Percentiles rank a stretch among this genome's conserved stretches.
Evolutionary conservation across 2,797 vertebrate genomes (phyloP).

Genomic region (Sphaeramia orbicularis): DNA sequence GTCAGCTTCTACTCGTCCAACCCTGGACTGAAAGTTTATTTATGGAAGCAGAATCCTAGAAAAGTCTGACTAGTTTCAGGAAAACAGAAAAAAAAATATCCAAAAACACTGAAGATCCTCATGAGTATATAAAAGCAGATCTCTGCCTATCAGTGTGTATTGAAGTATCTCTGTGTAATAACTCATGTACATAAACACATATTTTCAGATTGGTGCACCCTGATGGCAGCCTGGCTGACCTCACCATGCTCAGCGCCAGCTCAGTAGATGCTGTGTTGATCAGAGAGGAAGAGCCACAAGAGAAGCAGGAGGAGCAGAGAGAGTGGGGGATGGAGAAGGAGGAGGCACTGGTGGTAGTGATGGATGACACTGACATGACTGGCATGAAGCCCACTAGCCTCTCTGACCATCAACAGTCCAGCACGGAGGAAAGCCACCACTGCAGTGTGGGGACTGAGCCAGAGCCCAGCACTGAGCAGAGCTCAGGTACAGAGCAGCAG

Average conservation of each 20-base stretch:
- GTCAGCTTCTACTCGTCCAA: no score
- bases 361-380: constrained; percentile 59
- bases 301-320: constrained; percentile 49
- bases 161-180: constrained; percentile 7
- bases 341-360: constrained; percentile 71
- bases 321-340: constrained; percentile 76
- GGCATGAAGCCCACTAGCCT: constrained; percentile 65
- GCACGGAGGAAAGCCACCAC: constrained; percentile 82
- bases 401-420: constrained; percentile 75
- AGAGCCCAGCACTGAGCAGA: constrained; percentile 85
- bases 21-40: no score
- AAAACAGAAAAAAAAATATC: neutral
- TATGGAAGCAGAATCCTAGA: no score
- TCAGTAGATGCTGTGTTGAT: constrained; percentile 79
- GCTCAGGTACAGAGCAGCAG: constrained; percentile 84
- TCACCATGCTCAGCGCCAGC: constrained; percentile 91
- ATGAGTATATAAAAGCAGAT: constrained; percentile 54
- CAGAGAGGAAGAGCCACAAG: constrained; percentile 63
- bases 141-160: neutral
- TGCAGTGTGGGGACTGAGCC: constrained; percentile 78
- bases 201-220: constrained; percentile 91
- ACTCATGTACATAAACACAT: neutral
- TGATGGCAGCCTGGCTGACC: constrained; percentile 94
- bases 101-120: constrained; percentile 49
- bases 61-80: no score